These are phyloP conservation scores for Gallirallus australis DNA, from an alignment of 2,797 vertebrate genomes.

Conservation along the genomic window DNA sequence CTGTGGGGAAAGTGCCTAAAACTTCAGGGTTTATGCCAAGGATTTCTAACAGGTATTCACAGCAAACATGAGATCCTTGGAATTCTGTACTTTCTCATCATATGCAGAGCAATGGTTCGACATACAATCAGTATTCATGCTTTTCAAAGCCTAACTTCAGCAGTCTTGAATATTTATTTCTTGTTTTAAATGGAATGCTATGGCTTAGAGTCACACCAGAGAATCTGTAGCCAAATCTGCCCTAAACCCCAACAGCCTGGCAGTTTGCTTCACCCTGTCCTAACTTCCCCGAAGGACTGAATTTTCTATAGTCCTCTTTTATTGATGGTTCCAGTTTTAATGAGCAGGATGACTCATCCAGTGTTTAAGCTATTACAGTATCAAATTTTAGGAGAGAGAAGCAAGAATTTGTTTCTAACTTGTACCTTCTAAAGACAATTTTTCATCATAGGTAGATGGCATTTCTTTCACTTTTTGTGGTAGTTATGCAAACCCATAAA, in stretches of 20 bases:
- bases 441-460: neutral
- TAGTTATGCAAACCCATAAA: neutral
- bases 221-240: neutral
- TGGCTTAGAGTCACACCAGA: neutral
- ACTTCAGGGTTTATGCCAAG: neutral
- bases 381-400: neutral
- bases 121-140: neutral
- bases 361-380: neutral
- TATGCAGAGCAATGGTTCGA: neutral
- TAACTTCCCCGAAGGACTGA: neutral
- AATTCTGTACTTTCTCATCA: slow-evolving; percentile 24
- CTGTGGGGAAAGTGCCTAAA: neutral
- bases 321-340: neutral
- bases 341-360: neutral
- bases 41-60: neutral
- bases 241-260: neutral
- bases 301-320: slow-evolving; percentile 3
- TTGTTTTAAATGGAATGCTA: slow-evolving; percentile 6
- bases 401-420: neutral
- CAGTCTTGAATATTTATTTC: neutral
- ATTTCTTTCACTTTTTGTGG: slow-evolving; percentile 2
- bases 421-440: neutral
- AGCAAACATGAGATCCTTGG: neutral
- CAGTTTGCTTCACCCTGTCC: neutral
- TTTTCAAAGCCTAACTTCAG: slow-evolving; percentile 15